Conservation (phyloP, 2,113 vertebrate species). For the Australoheros scitulus region DNA sequence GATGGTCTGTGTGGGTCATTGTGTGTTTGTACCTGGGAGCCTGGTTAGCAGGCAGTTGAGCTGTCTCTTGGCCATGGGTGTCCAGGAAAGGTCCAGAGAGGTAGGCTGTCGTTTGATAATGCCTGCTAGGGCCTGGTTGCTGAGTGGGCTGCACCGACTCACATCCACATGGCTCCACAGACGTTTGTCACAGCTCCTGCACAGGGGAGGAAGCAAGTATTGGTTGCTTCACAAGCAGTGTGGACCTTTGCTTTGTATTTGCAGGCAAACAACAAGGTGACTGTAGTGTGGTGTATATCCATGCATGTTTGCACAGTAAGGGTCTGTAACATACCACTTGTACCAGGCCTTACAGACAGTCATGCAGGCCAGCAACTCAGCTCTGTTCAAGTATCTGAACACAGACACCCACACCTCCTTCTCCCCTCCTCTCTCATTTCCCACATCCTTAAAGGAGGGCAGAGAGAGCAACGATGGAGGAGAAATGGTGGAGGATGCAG, state of each 20-base stretch:
- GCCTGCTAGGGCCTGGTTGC: conserved; percentile 89
- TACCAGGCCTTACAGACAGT: conserved; percentile 98
- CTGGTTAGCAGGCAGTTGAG: conserved; percentile 94
- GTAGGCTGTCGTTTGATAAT: conserved; percentile 93
- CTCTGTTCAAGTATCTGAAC: conserved; percentile 90
- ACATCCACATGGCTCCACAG: conserved; percentile 94
- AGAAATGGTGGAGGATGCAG: conserved; percentile 48
- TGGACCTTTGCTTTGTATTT: neutral
- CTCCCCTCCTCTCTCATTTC: conserved; percentile 80
- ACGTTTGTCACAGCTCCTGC: conserved; percentile 88
- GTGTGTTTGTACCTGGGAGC: conserved; percentile 83
- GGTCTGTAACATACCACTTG: conserved; percentile 88
- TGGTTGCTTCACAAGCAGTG: neutral
- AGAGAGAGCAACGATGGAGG: conserved; percentile 70
- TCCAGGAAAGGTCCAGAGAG: conserved; percentile 96
- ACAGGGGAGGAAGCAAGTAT: neutral
- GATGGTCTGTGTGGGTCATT: neutral
- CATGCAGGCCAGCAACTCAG: conserved; percentile 95
- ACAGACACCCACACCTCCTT: conserved; percentile 98
- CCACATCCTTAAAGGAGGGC: conserved; percentile 78
- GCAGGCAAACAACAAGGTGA: neutral
- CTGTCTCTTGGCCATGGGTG: conserved; percentile 95
- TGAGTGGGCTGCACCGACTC: conserved; percentile 93
- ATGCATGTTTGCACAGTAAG: neutral
- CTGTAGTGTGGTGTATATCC: too few species aligned